phyloP scores from a whole-genome alignment of 1,140 invertebrate genomes.

The Sitodiplosis mosellana region DNA sequence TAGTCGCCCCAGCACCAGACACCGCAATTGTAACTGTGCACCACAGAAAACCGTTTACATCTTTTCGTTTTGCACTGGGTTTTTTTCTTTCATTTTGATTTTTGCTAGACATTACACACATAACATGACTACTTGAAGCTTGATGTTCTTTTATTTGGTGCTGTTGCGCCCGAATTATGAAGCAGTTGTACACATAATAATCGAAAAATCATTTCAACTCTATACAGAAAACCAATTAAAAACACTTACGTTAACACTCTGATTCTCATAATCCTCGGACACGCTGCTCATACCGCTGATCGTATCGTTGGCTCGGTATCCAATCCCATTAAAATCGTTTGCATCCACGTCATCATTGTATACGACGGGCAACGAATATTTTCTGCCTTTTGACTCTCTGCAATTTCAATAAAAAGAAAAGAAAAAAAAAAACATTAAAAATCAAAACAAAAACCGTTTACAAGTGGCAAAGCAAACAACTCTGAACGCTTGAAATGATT shows the following conservation, averaged over 20 bases:
- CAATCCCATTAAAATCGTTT: constrained; percentile 64
- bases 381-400: constrained; percentile 34
- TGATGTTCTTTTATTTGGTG: no score
- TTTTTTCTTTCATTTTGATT: background rate
- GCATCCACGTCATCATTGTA: constrained; percentile 52
- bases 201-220: background rate
- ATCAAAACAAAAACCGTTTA: no score
- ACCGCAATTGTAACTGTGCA: background rate
- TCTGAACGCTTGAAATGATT: no score
- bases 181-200: background rate
- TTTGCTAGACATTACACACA: no score
- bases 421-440: background rate
- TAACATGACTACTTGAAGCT: no score
- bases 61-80: background rate
- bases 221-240: background rate
- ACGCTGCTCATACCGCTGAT: constrained; percentile 45
- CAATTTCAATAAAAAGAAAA: constrained; percentile 2
- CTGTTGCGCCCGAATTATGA: background rate
- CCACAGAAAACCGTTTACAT: background rate
- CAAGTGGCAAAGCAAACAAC: no score
- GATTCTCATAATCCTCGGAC: constrained; percentile 48
- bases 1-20: no score
- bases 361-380: constrained; percentile 37
- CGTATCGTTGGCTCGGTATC: constrained; percentile 57
- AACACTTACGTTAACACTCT: constrained; percentile 43